A percentile compares a stretch with the other conserved stretches of the same genome.
These are phyloP conservation scores for Labrus mixtus DNA, from an alignment of 2,113 vertebrate genomes.

Conservation along the genomic window DNA sequence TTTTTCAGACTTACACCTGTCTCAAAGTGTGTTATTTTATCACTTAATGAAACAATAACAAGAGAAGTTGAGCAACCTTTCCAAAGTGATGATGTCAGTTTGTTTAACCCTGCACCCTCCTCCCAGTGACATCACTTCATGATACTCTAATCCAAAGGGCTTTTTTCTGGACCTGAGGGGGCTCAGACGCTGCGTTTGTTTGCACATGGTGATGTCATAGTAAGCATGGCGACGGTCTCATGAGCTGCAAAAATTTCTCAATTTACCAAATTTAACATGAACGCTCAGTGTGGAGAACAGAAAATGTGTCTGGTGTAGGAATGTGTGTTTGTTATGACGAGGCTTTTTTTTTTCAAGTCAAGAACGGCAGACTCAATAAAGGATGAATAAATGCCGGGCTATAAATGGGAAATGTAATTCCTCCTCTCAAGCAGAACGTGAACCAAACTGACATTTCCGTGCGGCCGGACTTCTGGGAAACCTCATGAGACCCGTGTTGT, in stretches of 20 bases:
- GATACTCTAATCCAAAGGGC: constrained; percentile 33
- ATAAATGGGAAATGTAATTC: constrained; percentile 24
- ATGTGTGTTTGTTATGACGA: neutral
- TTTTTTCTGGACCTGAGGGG: constrained; percentile 9
- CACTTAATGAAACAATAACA: constrained; percentile 18
- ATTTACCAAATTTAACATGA: neutral
- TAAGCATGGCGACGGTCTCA: constrained; percentile 3
- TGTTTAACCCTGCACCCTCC: constrained; percentile 20
- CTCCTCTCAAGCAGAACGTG: constrained; percentile 17
- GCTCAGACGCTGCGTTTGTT: constrained; percentile 8
- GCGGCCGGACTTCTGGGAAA: constrained; percentile 58
- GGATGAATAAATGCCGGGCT: constrained; percentile 8
- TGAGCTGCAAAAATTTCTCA: constrained; percentile 42
- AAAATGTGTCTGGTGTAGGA: constrained; percentile 2
- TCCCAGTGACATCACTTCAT: constrained; percentile 42
- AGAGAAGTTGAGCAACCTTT: constrained; percentile 11
- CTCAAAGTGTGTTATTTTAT: neutral
- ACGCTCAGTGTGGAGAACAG: neutral
- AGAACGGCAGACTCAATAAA: constrained; percentile 10
- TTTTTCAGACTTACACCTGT: constrained; percentile 1
- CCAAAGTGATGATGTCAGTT: constrained; percentile 43
- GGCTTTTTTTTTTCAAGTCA: neutral
- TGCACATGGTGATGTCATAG: constrained; percentile 45
- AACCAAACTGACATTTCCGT: constrained; percentile 47
- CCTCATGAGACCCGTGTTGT: constrained; percentile 43